A percentile compares a stretch with the other conserved stretches of the same genome.
phyloP scores from a whole-genome alignment of 2,113 vertebrate species.

The Oryzias celebensis region DNA sequence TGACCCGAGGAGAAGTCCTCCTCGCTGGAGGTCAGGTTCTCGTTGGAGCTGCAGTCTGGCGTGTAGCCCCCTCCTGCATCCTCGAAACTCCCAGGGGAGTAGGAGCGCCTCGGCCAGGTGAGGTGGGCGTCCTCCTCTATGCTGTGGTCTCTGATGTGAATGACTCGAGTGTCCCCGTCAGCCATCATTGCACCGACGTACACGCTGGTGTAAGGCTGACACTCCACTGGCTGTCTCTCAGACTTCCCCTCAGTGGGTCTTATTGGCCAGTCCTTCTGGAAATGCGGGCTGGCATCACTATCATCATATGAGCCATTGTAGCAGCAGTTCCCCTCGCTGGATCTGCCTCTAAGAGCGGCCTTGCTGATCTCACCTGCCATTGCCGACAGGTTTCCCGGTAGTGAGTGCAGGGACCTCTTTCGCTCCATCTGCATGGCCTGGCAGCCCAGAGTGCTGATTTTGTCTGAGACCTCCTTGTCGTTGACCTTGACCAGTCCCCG shows the following conservation, averaged over 20 bases:
- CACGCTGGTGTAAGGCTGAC: constrained; percentile 88
- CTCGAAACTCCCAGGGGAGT: constrained; percentile 90
- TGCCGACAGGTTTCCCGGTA: constrained; percentile 76
- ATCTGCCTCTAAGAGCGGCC: constrained; percentile 76
- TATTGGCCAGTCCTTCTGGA: constrained; percentile 41
- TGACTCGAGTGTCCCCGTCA: constrained; percentile 75
- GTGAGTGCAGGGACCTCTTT: constrained; percentile 81
- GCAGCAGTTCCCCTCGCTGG: constrained; percentile 81
- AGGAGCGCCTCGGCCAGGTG: constrained; percentile 92
- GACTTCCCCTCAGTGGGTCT: constrained; percentile 64
- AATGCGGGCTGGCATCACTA: constrained; percentile 82
- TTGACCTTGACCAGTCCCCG: constrained; percentile 90
- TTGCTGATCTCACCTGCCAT: constrained; percentile 68
- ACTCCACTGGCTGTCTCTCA: constrained; percentile 80
- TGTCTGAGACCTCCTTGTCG: constrained; percentile 89
- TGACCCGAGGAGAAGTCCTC: constrained; percentile 96
- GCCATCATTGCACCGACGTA: constrained; percentile 80
- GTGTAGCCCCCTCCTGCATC: constrained; percentile 94
- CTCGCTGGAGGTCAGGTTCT: constrained; percentile 97
- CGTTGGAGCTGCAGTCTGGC: constrained; percentile 97
- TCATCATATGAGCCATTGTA: constrained; percentile 88
- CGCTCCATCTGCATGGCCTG: constrained; percentile 96
- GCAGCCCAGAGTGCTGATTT: constrained; percentile 88
- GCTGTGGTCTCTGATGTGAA: constrained; percentile 80
- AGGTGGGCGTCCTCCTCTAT: constrained; percentile 83